Conservation (phyloP, 2,888 invertebrate species). For the Nomada fabriciana region DNA sequence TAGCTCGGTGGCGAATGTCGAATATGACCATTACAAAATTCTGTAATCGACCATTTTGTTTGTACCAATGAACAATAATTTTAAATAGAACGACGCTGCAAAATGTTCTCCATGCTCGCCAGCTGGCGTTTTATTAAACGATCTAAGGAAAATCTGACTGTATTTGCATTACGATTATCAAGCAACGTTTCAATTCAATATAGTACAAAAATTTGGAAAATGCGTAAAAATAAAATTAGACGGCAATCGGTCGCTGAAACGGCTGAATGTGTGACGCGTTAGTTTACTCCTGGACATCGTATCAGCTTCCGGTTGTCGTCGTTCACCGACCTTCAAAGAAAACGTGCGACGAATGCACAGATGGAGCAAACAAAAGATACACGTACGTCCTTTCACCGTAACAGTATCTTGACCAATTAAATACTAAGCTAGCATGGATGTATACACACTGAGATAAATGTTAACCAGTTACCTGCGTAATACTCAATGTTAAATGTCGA, state of each 20-base stretch:
- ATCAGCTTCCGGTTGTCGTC: slow-evolving; percentile 14
- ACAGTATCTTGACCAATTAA: slow-evolving; percentile 76
- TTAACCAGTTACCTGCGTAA: slow-evolving; percentile 61
- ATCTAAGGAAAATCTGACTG: neutral
- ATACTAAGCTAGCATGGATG: slow-evolving; percentile 72
- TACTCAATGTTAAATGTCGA: slow-evolving; percentile 57
- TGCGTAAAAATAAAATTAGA: neutral
- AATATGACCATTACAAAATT: no score
- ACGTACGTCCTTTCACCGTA: slow-evolving; percentile 59
- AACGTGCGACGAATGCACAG: slow-evolving; percentile 9
- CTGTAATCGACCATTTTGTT: no score
- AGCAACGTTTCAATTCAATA: slow-evolving; percentile 30
- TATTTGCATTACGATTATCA: slow-evolving; percentile 22
- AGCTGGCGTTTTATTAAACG: neutral
- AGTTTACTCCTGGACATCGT: neutral
- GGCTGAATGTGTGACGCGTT: neutral
- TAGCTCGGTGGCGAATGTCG: no score
- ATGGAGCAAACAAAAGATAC: slow-evolving; percentile 54
- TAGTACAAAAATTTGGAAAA: slow-evolving; percentile 39
- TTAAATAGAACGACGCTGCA: no score
- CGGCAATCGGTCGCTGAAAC: neutral
- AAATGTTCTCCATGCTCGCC: neutral
- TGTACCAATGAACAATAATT: no score
- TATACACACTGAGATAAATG: slow-evolving; percentile 64
- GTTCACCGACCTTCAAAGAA: neutral